Percentiles rank a stretch among this genome's conserved stretches.
These are phyloP conservation scores for Onychomys arenicola DNA, from an alignment of 2,797 vertebrate species.

Conservation along the genomic window DNA sequence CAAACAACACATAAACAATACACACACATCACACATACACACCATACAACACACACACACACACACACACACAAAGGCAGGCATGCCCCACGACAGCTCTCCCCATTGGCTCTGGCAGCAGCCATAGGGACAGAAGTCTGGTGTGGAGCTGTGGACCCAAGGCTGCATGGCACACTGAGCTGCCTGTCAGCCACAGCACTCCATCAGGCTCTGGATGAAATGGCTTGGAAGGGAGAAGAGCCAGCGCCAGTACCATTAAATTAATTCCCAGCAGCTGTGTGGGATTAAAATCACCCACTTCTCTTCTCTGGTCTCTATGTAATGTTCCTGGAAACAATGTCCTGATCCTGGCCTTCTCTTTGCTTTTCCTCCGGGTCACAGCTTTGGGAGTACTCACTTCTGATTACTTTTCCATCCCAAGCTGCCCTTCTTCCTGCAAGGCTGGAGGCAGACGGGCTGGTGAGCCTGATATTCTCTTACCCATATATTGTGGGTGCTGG, in stretches of 20 bases:
- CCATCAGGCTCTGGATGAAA: slow-evolving; percentile 33
- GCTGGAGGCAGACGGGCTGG: neutral
- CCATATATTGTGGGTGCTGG: neutral
- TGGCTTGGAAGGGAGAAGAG: slow-evolving; percentile 48
- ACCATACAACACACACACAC: too few relatives aligned
- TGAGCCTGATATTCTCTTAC: neutral
- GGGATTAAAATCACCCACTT: slow-evolving; percentile 72
- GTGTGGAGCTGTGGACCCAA: neutral
- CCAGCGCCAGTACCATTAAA: slow-evolving; percentile 59
- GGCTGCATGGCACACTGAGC: neutral
- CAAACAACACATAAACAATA: too few relatives aligned
- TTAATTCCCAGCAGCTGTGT: slow-evolving; percentile 79
- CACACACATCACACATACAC: too few relatives aligned
- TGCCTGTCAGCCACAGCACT: neutral
- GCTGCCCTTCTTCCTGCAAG: neutral
- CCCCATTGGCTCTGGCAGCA: neutral
- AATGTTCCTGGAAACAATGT: slow-evolving; percentile 74
- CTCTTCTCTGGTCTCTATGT: slow-evolving; percentile 64
- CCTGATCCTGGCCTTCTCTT: neutral
- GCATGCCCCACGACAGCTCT: neutral
- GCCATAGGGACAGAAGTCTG: neutral
- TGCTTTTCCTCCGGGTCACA: neutral
- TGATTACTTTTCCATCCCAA: neutral
- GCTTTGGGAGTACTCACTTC: neutral
- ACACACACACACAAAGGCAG: neutral